Base-by-base conservation (phyloP, 2,113 vertebrate species). In the Brachypteracias leptosomus region DNA sequence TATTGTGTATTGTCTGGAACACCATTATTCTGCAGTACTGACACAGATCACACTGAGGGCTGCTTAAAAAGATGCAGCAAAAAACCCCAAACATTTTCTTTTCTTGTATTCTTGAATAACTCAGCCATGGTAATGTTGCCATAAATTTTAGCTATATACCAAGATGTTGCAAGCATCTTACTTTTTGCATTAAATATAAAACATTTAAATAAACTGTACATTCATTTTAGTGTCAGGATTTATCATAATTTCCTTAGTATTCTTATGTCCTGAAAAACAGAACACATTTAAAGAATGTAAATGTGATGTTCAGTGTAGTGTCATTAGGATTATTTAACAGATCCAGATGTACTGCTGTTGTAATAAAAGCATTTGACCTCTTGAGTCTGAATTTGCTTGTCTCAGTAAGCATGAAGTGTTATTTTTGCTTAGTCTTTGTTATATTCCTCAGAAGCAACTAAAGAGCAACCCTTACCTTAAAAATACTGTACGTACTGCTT, bases 21-120 rank as follows among this genome's bases (percentile, higher is more conserved):
- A 7, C 8, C 74, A 71, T 42, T 93, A 29, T 63, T 17, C 11
- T 36, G 67, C 70, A 55, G 19, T 44, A 88, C 12, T 54, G 51
- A 67, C 9, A 70, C 14, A 71, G 40, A 44, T 52, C 6, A 6
- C 28, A 35, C 13, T 81, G 70, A 85, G 24, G 55, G 46, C 46
- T 72, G 16, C 4, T 71, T 54, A 51, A 91, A 78, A 67, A 82
- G 8, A 35, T 51, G 11, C 3, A 55, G 7, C 11, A 58, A 59
- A 81, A 88, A 31, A 0, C 0, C 3, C 10, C 20, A 7, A 9
- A 18, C 0, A 0, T 44, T 79, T 67, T 44, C 1, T n/a, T 86
- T 75, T 68, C 38, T 57, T 57, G 7, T 61, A 36, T 80, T 86
- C 44, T 84, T 57, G 13, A 79, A 42, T 58, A 63, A 55, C 11